Base-by-base conservation (phyloP, 2,797 vertebrate species). In the Adelosebastes latens region DNA sequence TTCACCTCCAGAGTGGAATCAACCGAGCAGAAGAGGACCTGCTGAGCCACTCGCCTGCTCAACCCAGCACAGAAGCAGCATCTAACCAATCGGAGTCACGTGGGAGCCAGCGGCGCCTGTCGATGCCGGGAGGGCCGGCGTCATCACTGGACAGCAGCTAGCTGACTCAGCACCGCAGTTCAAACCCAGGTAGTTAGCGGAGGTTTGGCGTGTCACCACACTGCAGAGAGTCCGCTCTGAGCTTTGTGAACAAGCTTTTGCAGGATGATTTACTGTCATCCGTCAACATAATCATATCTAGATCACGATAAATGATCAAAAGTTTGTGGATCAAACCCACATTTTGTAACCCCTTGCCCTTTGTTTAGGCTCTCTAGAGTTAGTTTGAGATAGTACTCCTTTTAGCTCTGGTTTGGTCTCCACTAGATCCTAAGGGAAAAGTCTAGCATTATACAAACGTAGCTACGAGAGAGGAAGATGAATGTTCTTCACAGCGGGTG, bases 111-210 rank as follows among this genome's bases (percentile, higher is more conserved):
- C 61, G 36, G 18, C 93, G 94, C 39, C 94, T 95, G 64, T 95
- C 95, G 1, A 91, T 96, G 78, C 94, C 95, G 0, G 94, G 93
- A n/a, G 94, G 94, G 68, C 92, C 31, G 9, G 42, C 92, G 12
- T 61, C 88, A 9, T 56, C 39, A 24, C 3, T 14, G n/a, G 67
- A 66, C 60, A 72, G 68, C 83, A 83, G 90, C 25, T 89, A 91
- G 87, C 89, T 92, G 60, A 92, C 46, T 49, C 94, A 95, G 83
- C 95, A 94, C 94, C 94, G 94, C 24, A 90, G 94, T 75, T 96
- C 96, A 2, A 95, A 95, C 78, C 96, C 95, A 0, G 20, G 31
- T 72, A 96, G 95, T 91, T 96, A 96, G 22, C 56, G 16, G 16
- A 60, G 55, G 32, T 34, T 49, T 34, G 42, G 25, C 12, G 13